Percentiles rank a stretch among this genome's conserved stretches.
Conservation (phyloP, 2,113 vertebrate species). For the Larimichthys polyactis region DNA sequence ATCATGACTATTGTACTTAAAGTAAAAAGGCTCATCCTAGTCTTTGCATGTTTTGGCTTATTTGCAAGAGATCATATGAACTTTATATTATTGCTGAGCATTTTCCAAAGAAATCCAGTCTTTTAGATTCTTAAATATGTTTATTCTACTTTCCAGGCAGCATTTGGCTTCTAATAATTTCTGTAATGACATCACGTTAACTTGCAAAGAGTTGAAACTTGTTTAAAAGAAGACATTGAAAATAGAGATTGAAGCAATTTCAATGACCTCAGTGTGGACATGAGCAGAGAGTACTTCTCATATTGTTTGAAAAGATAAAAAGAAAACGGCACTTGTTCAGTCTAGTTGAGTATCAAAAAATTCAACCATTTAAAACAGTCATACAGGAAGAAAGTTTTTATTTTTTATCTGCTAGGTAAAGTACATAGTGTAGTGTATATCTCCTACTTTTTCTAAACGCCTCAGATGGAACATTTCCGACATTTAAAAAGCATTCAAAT, state of each 20-base stretch:
- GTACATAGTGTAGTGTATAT: no score
- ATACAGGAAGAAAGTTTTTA: no score
- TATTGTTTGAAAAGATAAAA: not conserved
- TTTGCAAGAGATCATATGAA: slow-evolving; percentile 44
- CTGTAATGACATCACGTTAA: not conserved
- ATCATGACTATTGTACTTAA: slow-evolving; percentile 15
- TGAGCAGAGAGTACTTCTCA: not conserved
- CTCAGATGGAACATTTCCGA: no score
- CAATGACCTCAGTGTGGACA: not conserved
- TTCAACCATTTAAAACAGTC: no score
- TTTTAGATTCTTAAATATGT: slow-evolving; percentile 8
- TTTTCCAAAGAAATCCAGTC: slow-evolving; percentile 35
- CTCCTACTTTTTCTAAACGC: no score
- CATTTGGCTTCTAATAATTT: not conserved
- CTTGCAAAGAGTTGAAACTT: not conserved
- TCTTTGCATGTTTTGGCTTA: slow-evolving; percentile 32
- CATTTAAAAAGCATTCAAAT: no score
- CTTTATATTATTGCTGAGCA: slow-evolving; percentile 20
- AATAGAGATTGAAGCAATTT: not conserved
- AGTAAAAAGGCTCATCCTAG: slow-evolving; percentile 32
- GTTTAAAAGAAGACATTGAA: not conserved
- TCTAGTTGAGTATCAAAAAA: no score
- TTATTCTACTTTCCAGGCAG: slow-evolving; percentile 9
- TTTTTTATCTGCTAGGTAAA: no score
- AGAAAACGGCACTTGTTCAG: no score